Percentiles rank a stretch among this genome's conserved stretches.
Conservation (phyloP, 2,113 vertebrate genomes). For the Candoia aspera region DNA sequence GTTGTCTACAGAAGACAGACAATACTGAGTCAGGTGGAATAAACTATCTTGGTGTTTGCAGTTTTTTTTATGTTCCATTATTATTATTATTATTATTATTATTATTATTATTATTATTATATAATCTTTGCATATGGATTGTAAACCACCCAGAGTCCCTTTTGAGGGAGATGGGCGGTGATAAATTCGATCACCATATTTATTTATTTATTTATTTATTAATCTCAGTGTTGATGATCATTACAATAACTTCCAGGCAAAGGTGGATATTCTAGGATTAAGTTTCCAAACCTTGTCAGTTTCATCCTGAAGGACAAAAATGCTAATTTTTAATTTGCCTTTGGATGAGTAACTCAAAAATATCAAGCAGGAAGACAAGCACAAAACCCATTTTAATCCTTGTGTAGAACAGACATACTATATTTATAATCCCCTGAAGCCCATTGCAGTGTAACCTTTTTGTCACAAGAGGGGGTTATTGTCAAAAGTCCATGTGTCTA, state of each 20-base stretch:
- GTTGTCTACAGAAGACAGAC: no score
- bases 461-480: constrained; percentile 62
- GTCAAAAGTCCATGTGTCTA: not conserved
- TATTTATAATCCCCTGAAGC: constrained; percentile 20
- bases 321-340: not conserved
- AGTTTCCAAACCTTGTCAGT: not conserved
- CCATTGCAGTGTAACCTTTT: constrained; percentile 9
- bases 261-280: not conserved
- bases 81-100: no score
- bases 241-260: not conserved
- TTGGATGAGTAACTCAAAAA: not conserved
- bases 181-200: no score
- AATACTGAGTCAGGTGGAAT: no score
- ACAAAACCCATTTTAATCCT: not conserved
- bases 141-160: no score
- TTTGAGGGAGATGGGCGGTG: no score
- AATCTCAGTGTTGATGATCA: no score
- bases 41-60: no score
- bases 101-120: no score
- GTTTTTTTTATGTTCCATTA: no score
- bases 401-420: not conserved
- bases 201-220: no score
- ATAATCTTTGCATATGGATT: no score
- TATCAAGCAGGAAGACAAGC: not conserved
- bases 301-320: not conserved